Base-by-base conservation (phyloP, 2,888 invertebrate genomes). In the Aphodius granarius region DNA sequence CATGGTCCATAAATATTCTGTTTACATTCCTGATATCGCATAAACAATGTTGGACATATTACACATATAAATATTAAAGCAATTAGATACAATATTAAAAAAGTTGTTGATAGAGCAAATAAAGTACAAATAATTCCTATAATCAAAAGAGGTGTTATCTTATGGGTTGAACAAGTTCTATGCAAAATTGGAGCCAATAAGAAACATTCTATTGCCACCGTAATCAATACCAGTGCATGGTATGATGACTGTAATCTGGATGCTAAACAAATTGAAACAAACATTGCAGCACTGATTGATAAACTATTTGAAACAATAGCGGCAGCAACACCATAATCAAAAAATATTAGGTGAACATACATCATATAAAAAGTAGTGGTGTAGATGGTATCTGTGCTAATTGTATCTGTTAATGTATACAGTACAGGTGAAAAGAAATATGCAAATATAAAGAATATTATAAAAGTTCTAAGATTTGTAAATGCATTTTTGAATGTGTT, bases 321-420 rank as follows among this genome's bases (percentile, higher is more conserved):
- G 2, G 94, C 95, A 13, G 92, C 91, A 0, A 96, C 91, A 4
- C 96, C 96, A 84, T 99, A 99, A 85, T 99, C 97, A 84, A 95
- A 96, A 84, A 97, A 97, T 81, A 96, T 91, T 77, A 99, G 89
- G 89, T 99, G 98, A 0, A 95, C 87, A 0, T 95, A 83, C 89
- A 98, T 92, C 92, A 97, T 95, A 15, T 95, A 89, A 18, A 94
- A 93, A 0, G 98, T 92, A 91, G 95, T 96, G 0, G 97, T 96
- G 84, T 97, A 98, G 83, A 99, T 98, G 0, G 99, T 98, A 84
- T 99, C 98, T 0, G 98, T 98, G 84, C 97, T 97, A 1, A 99
- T 95, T 0, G 98, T 97, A 85, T 97, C 96, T 0, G 99, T 99
- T 72, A 99, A 89, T 0, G 97, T 98, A 85, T 98, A 96, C 43